phyloP scores from a whole-genome alignment of 1,140 invertebrate species.

The Rhagoletis zephyria region DNA sequence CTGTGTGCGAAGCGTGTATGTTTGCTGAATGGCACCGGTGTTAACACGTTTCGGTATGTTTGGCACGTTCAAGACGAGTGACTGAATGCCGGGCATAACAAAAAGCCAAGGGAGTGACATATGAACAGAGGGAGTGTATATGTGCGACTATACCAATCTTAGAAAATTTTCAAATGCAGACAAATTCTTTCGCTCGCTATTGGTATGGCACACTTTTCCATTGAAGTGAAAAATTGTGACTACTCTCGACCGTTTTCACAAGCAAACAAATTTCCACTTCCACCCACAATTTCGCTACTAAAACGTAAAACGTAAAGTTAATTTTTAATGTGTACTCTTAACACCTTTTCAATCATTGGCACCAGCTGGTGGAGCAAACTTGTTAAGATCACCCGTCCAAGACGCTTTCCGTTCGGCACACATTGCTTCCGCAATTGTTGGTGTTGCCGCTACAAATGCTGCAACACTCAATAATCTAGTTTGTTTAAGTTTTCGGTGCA shows the following conservation, averaged over 20 bases:
- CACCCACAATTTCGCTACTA: neutral
- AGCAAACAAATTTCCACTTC: neutral
- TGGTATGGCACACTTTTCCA: neutral
- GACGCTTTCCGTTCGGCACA: constrained; percentile 10
- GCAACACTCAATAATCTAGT: constrained; percentile 48
- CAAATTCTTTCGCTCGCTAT: neutral
- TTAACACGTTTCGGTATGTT: constrained; percentile 26
- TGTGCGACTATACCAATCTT: neutral
- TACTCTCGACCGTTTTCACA: neutral
- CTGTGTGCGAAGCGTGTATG: neutral
- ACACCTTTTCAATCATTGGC: constrained; percentile 51
- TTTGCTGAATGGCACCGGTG: neutral
- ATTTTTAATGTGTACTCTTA: constrained; percentile 39
- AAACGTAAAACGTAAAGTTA: constrained; percentile 47
- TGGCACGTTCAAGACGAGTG: constrained; percentile 25
- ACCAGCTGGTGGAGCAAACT: constrained; percentile 17
- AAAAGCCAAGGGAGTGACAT: neutral
- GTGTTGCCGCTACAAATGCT: neutral
- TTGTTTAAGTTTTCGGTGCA: constrained; percentile 70
- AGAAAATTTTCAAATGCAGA: neutral
- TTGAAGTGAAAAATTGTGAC: constrained; percentile 13
- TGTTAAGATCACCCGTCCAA: constrained; percentile 30
- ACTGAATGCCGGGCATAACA: constrained; percentile 26
- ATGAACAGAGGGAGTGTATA: neutral
- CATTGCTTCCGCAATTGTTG: neutral